Evolutionary conservation across 2,797 vertebrate species (phyloP).

Genomic region (Oryzias dopingdopingensis): DNA sequence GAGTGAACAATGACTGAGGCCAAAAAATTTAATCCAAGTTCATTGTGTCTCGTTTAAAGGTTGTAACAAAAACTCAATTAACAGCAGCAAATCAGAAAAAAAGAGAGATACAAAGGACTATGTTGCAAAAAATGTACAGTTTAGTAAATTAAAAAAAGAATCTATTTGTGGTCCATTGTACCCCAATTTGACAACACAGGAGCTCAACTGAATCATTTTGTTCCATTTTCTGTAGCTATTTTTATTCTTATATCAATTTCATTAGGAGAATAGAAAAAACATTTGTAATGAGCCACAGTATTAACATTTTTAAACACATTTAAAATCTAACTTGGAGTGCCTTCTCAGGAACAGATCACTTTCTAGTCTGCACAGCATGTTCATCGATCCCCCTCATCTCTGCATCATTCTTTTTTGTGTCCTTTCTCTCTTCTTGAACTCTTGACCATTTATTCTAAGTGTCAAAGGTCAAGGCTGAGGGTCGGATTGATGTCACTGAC

Average conservation of each 20-base stretch:
- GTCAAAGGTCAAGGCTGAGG: conserved; percentile 83
- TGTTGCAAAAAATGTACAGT: neutral
- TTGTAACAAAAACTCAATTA: no score
- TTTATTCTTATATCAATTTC: no score
- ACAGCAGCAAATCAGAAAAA: no score
- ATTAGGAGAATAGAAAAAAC: neutral
- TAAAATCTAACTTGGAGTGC: conserved; percentile 56
- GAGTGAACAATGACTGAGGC: no score
- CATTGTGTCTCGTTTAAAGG: no score
- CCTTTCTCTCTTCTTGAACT: conserved; percentile 39
- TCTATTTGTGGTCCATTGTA: no score
- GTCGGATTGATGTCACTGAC: conserved; percentile 61
- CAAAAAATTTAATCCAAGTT: no score
- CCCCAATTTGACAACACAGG: no score
- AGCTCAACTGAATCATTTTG: no score
- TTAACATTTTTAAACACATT: conserved; percentile 19
- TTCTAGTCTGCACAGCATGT: conserved; percentile 82
- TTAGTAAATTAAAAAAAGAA: neutral
- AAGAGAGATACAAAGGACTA: neutral
- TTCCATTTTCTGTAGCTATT: no score
- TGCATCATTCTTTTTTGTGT: neutral
- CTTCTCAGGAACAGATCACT: conserved; percentile 73
- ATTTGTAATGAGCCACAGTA: conserved; percentile 1
- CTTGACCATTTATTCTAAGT: conserved; percentile 57
- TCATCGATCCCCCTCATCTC: conserved; percentile 77